Conservation (phyloP, 1,140 invertebrate species). For the Brachionus koreanus region DNA sequence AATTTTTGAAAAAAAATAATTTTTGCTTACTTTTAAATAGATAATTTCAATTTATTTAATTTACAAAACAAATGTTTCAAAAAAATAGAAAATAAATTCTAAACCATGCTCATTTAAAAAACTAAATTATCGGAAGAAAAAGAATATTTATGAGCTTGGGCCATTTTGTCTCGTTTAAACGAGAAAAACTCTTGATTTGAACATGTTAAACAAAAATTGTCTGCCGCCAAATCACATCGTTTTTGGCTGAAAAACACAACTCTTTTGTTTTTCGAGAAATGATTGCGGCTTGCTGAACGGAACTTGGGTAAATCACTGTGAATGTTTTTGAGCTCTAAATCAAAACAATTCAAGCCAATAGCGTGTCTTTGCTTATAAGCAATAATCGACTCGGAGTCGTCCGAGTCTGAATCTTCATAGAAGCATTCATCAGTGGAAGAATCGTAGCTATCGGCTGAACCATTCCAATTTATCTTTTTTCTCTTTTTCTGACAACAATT, state of each 20-base stretch:
- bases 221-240: neutral
- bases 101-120: neutral
- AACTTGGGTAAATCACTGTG: neutral
- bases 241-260: constrained; percentile 19
- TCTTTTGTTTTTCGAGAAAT: neutral
- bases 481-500: neutral
- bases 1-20: too few species aligned
- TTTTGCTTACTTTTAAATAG: too few species aligned
- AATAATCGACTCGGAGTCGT: constrained; percentile 32
- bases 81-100: too few species aligned
- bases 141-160: neutral
- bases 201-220: neutral
- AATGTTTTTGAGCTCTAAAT: neutral
- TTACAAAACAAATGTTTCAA: neutral
- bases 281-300: neutral
- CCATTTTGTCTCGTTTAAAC: neutral
- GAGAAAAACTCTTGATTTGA: constrained; percentile 11
- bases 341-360: constrained; percentile 21
- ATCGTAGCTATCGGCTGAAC: neutral
- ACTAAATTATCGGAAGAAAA: constrained; percentile 35
- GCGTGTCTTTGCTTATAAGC: constrained; percentile 27
- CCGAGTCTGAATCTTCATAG: constrained; percentile 22
- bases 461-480: constrained; percentile 9
- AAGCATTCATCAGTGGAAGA: constrained; percentile 5
- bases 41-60: neutral